Evolutionary conservation across 2,888 invertebrate genomes (phyloP), one percentile per base, ranked within the genome.

Genomic region (Drosophila mettleri): DNA sequence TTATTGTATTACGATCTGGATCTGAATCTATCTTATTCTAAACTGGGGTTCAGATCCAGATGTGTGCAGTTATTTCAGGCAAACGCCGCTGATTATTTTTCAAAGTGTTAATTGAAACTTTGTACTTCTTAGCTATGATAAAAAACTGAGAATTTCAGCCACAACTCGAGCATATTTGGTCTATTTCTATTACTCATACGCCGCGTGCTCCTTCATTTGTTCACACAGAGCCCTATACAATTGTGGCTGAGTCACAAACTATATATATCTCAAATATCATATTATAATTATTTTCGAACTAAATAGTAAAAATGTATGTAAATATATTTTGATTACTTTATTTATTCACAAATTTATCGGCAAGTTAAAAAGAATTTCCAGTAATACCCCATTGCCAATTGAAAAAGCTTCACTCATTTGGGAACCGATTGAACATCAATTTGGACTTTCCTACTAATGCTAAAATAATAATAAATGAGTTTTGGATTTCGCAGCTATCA

Each of bases 361-460:
- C 62, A 67, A 22, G n/a, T 38, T 12, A 16, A 46, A 72, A 70
- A n/a, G 22, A 33, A 36, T 5, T 3, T 8, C 46, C 5, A 33
- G 22, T 36, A 68, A 66, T 53, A 20, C 39, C 41, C 36, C 51
- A 58, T 58, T 33, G 24, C 8, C 43, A 9, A 18, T 43, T 22
- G 27, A 12, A 16, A 43, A 22, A 62, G 46, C 36, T 49, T 39
- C 36, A 48, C 27, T 36, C 41, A 57, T 53, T 52, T 45, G 24
- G 18, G 24, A 12, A 67, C 41, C 62, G 65, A 76, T 81, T 81
- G 53, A 76, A 68, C 34, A 69, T 16, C 82, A 76, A 84, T 71
- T 69, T 69, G 69, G 74, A 24, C 41, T 74, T 79, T 70, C 43
- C 74, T 59, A 29, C 29, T 64, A 63, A 59, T 45, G 62, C 36